Evolutionary conservation across 1,140 invertebrate genomes (phyloP).

Genomic region (Hycleus phaleratus): DNA sequence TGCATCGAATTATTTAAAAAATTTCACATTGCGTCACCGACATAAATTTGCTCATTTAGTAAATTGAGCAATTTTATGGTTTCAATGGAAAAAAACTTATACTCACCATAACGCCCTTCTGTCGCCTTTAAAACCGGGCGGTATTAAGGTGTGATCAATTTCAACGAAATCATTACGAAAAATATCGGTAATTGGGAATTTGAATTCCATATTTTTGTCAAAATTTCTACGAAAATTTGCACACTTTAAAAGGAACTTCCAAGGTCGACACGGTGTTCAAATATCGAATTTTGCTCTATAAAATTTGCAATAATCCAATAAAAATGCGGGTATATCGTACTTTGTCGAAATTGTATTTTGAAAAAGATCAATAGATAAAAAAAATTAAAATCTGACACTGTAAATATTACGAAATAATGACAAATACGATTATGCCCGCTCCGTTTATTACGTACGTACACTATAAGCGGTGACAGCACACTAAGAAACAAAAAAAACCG

Average conservation of each 20-base stretch:
- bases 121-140: constrained; percentile 53
- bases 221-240: constrained; percentile 3
- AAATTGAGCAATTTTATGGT: neutral
- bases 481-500: neutral
- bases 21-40: neutral
- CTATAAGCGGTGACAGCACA: neutral
- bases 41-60: neutral
- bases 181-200: constrained; percentile 52
- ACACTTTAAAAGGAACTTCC: constrained; percentile 2
- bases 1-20: neutral
- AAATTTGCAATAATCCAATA: too few relatives aligned
- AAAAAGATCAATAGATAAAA: too few relatives aligned
- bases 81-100: neutral
- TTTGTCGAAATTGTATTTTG: too few relatives aligned
- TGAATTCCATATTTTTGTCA: constrained; percentile 49
- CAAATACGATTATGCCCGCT: neutral
- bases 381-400: constrained; percentile 1
- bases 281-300: neutral
- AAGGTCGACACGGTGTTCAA: constrained; percentile 1
- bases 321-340: too few relatives aligned
- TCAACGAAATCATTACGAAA: constrained; percentile 52
- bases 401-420: neutral
- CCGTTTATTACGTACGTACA: neutral
- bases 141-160: constrained; percentile 50
- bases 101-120: constrained; percentile 49